These are phyloP conservation scores for Tragelaphus buxtoni DNA, from an alignment of 2,113 vertebrate species.

Conservation along the genomic window DNA sequence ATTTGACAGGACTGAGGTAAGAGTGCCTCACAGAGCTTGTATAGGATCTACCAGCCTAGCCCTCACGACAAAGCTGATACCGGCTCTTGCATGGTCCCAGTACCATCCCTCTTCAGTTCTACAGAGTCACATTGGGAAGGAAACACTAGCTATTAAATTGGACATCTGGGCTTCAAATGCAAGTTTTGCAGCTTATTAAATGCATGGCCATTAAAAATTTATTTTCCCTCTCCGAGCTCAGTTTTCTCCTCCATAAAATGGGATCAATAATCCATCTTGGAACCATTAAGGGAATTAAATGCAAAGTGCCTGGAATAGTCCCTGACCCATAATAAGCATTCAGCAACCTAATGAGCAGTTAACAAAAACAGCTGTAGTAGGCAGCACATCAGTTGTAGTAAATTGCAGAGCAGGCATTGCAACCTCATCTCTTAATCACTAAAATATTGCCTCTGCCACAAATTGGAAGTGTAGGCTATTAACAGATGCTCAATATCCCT, in stretches of 20 bases:
- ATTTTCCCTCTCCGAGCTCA: neutral
- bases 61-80: neutral
- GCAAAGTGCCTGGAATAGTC: neutral
- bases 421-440: neutral
- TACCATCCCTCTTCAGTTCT: neutral
- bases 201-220: neutral
- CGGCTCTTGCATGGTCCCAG: neutral
- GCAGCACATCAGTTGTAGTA: neutral
- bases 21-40: neutral
- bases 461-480: neutral
- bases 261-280: neutral
- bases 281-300: neutral
- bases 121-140: too few species aligned
- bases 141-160: neutral
- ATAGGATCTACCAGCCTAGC: accelerated
- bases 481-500: neutral
- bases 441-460: neutral
- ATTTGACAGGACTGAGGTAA: neutral
- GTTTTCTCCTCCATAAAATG: conserved; percentile 14
- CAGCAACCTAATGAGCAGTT: neutral
- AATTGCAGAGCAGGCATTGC: neutral
- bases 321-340: neutral
- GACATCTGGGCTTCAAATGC: neutral
- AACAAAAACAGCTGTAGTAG: neutral
- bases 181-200: neutral